phyloP scores from a whole-genome alignment of 2,113 vertebrate genomes.

The Vireo altiloquus region DNA sequence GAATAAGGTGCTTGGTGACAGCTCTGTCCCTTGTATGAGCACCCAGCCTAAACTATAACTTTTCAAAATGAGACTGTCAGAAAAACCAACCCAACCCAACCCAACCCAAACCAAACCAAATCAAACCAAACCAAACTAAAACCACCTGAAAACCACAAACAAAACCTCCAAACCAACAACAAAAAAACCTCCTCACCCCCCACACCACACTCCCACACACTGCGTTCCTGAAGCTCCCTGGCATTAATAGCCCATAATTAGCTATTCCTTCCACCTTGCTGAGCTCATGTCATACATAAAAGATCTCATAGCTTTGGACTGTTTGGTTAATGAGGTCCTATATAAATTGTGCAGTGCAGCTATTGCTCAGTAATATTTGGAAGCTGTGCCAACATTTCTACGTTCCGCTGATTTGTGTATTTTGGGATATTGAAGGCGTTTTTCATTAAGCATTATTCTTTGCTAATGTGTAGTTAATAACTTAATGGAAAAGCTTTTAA shows the following conservation, averaged over 20 bases:
- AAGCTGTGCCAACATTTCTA: not conserved
- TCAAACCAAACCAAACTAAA: not conserved
- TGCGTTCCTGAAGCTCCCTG: not conserved
- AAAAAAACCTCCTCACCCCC: not conserved
- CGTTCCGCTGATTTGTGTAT: not conserved
- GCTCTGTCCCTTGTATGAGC: not conserved
- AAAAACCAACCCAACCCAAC: too few relatives aligned
- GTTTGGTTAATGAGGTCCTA: not conserved
- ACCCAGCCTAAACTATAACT: not conserved
- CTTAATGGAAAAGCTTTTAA: constrained; percentile 50
- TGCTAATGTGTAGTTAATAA: constrained; percentile 36
- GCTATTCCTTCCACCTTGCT: not conserved
- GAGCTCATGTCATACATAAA: not conserved
- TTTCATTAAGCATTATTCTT: constrained; percentile 41
- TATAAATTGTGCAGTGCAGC: not conserved
- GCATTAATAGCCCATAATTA: not conserved
- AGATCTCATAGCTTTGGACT: not conserved
- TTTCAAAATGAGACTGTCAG: not conserved
- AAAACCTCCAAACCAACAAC: too few relatives aligned
- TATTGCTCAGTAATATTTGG: not conserved
- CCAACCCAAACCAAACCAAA: too few relatives aligned
- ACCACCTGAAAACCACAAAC: not conserved
- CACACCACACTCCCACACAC: rapidly evolving
- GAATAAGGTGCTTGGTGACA: not conserved
- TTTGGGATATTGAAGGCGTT: constrained; percentile 17